Evolutionary conservation across 2,797 vertebrate genomes (phyloP).

Genomic region (Sphenopsis melanotis): DNA sequence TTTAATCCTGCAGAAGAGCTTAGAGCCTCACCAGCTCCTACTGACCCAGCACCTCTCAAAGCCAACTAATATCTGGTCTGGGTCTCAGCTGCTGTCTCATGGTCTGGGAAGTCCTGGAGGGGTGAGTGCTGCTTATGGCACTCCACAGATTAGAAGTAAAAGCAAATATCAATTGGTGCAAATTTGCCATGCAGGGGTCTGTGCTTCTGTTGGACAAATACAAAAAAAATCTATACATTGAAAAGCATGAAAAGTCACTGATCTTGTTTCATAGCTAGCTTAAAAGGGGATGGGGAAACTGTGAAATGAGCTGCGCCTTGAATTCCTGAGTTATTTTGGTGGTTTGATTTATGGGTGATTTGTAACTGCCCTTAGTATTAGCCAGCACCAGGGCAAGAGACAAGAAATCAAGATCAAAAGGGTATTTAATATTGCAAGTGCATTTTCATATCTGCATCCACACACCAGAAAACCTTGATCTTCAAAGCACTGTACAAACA

Average conservation of each 20-base stretch:
- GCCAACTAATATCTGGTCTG: not conserved
- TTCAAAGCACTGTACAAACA: not conserved
- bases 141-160: not conserved
- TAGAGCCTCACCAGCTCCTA: not conserved
- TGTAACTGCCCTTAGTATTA: not conserved
- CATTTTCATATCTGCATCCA: not conserved
- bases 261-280: not conserved
- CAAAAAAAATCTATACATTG: not conserved
- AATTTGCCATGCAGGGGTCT: not conserved
- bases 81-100: not conserved
- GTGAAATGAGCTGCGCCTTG: not conserved
- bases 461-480: not conserved
- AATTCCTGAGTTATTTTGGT: not conserved
- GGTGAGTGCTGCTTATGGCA: not conserved
- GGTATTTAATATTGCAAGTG: not conserved
- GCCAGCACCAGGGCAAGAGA: not conserved
- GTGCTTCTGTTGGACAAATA: not conserved
- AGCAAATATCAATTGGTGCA: not conserved
- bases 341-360: not conserved
- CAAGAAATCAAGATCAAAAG: slow-evolving; percentile 6
- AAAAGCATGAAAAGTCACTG: not conserved
- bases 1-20: not conserved
- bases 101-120: not conserved
- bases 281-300: not conserved
- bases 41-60: not conserved